Evolutionary conservation across 1,140 invertebrate species (phyloP).

Genomic region (Procambarus virginalis): DNA sequence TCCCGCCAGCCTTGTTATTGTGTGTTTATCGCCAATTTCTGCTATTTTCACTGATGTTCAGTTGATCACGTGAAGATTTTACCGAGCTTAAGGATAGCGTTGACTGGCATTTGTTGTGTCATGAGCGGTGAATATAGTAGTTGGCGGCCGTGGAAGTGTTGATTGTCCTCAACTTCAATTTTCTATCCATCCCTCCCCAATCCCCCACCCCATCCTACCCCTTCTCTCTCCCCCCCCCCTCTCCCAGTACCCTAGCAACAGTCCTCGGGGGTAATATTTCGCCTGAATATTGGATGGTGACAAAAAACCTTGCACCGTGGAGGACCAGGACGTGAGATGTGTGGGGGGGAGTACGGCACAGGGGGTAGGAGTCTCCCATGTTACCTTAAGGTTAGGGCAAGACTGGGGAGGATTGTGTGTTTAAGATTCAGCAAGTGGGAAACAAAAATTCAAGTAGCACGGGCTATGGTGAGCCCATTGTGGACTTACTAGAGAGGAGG

Average conservation of each 20-base stretch:
- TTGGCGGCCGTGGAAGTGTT: neutral
- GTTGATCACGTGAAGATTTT: slow-evolving; percentile 7
- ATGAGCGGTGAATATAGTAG: neutral
- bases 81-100: neutral
- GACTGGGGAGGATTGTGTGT: too few species aligned
- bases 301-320: neutral
- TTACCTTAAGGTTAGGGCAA: too few species aligned
- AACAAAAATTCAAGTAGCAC: too few species aligned
- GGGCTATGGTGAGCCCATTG: too few species aligned
- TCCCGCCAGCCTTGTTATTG: neutral
- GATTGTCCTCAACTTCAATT: neutral
- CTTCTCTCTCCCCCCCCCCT: too few species aligned
- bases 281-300: neutral
- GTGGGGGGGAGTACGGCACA: too few species aligned
- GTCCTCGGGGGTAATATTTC: neutral
- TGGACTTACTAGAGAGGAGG: too few species aligned
- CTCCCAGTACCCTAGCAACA: neutral
- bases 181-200: neutral
- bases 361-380: too few species aligned
- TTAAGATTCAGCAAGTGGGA: too few species aligned
- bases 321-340: too few species aligned
- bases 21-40: slow-evolving; percentile 2
- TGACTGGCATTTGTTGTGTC: neutral
- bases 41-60: slow-evolving; percentile 22
- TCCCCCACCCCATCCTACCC: neutral